Evolutionary conservation across 2,113 vertebrate genomes (phyloP).

Genomic region (Dunckerocampus dactyliophorus): DNA sequence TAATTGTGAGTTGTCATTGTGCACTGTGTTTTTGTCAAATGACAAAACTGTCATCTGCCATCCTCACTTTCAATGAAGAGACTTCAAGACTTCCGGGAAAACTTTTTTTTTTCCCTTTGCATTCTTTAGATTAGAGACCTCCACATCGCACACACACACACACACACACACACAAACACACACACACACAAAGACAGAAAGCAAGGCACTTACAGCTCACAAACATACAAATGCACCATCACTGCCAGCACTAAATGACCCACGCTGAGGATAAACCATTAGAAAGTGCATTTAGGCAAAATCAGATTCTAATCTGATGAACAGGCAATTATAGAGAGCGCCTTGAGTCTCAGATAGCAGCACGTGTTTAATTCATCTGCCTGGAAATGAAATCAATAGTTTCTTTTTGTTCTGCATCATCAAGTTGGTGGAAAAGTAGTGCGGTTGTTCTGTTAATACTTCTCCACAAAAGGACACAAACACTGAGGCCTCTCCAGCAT

Average conservation of each 20-base stretch:
- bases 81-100: too few species aligned
- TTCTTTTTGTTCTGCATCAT: slow-evolving; percentile 32
- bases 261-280: slow-evolving; percentile 18
- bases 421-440: slow-evolving; percentile 31
- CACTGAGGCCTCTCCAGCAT: not conserved
- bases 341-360: slow-evolving; percentile 5
- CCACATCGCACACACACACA: not conserved
- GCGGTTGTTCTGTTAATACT: slow-evolving; percentile 10
- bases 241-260: slow-evolving; percentile 11
- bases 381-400: slow-evolving; percentile 35
- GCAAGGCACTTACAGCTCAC: not conserved
- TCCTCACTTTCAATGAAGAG: too few species aligned
- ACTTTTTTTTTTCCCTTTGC: too few species aligned
- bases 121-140: too few species aligned
- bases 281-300: slow-evolving; percentile 14
- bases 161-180: not conserved
- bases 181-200: not conserved
- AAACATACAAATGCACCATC: not conserved
- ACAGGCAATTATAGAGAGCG: slow-evolving; percentile 12
- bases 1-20: too few species aligned
- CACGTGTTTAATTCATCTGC: slow-evolving; percentile 28
- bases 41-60: too few species aligned
- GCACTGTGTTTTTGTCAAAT: too few species aligned
- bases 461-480: not conserved
- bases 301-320: slow-evolving; percentile 35